Percentiles rank a stretch among this genome's conserved stretches.
Evolutionary conservation across 2,888 invertebrate species (phyloP).

Genomic region (Bombylius discolor): DNA sequence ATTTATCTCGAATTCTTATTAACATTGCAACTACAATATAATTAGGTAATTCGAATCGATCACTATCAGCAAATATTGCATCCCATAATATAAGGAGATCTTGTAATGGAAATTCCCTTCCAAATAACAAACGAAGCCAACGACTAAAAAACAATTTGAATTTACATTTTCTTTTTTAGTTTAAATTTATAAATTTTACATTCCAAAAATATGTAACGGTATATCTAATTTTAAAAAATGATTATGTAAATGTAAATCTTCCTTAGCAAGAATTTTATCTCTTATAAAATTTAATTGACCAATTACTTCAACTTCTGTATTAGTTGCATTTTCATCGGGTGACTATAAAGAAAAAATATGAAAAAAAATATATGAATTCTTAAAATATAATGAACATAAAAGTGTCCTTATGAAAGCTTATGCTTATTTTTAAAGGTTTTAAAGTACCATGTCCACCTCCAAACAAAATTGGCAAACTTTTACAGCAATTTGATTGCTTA

Average conservation of each 20-base stretch:
- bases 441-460: too few species aligned
- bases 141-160: slow-evolving; percentile 43
- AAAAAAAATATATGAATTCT: neutral
- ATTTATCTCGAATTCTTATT: slow-evolving; percentile 50
- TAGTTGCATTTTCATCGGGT: slow-evolving; percentile 11
- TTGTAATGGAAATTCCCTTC: slow-evolving; percentile 66
- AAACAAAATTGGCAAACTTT: too few species aligned
- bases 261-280: slow-evolving; percentile 50
- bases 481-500: too few species aligned
- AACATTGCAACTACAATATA: slow-evolving; percentile 68
- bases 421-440: too few species aligned
- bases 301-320: slow-evolving; percentile 44
- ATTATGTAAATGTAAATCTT: slow-evolving; percentile 46
- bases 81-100: slow-evolving; percentile 73
- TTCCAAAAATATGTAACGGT: slow-evolving; percentile 73
- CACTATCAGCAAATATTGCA: slow-evolving; percentile 62
- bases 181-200: slow-evolving; percentile 42
- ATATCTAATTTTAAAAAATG: slow-evolving; percentile 61
- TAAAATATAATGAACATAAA: neutral
- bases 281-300: slow-evolving; percentile 45
- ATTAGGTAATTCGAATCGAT: slow-evolving; percentile 43
- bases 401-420: neutral
- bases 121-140: slow-evolving; percentile 72
- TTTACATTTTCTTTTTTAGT: too few species aligned
- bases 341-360: neutral